Conservation (phyloP, 2,797 vertebrate genomes). For the Caiman crocodilus region DNA sequence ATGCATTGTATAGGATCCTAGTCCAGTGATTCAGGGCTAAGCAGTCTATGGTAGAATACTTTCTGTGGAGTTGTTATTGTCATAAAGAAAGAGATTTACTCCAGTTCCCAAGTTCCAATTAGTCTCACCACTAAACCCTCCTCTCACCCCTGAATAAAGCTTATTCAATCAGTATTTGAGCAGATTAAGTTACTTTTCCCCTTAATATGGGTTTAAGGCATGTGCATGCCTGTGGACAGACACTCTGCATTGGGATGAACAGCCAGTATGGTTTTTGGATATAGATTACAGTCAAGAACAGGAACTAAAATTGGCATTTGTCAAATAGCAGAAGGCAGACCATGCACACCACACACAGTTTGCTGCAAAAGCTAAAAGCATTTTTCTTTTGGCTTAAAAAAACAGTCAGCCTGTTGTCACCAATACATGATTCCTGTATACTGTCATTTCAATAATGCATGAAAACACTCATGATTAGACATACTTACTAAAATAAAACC, state of each 20-base stretch:
- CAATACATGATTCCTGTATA: not conserved
- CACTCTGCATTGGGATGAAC: not conserved
- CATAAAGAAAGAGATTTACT: not conserved
- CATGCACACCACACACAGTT: not conserved
- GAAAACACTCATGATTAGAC: conserved; percentile 8
- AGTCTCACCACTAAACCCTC: not conserved
- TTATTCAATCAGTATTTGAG: not conserved
- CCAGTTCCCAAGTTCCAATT: not conserved
- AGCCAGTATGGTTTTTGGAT: too few relatives aligned
- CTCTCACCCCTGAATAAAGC: not conserved
- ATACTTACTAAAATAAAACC: not conserved
- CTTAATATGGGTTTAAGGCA: not conserved
- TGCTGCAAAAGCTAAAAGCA: not conserved
- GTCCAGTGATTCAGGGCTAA: too few relatives aligned
- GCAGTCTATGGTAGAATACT: too few relatives aligned
- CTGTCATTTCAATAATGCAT: conserved; percentile 31
- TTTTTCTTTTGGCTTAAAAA: conserved; percentile 14
- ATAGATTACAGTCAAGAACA: too few relatives aligned
- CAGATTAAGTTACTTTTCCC: not conserved
- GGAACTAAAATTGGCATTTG: not conserved
- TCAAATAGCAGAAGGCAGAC: not conserved
- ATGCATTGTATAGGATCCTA: too few relatives aligned
- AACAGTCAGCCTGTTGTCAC: conserved; percentile 13
- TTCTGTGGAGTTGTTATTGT: too few relatives aligned
- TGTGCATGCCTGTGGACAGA: not conserved